Evolutionary conservation across 2,888 invertebrate species (phyloP).

Genomic region (Stenurella melanura): DNA sequence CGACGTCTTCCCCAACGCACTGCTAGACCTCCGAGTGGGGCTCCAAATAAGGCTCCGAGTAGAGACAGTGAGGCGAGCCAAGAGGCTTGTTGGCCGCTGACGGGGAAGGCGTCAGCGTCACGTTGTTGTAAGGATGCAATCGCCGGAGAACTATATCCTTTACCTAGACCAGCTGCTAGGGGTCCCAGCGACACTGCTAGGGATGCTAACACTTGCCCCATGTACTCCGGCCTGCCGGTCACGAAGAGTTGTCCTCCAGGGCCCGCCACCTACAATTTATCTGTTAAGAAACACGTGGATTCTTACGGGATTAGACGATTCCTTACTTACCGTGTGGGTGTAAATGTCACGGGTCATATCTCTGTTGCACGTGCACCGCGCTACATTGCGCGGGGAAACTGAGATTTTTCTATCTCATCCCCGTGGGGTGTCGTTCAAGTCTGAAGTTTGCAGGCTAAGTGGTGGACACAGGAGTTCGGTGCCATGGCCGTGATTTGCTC

Average conservation of each 20-base stretch:
- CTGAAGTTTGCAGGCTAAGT: constrained; percentile 37
- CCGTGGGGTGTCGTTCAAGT: constrained; percentile 26
- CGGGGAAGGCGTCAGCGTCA: constrained; percentile 79
- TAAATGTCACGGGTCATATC: constrained; percentile 69
- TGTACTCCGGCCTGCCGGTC: constrained; percentile 68
- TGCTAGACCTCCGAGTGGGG: constrained; percentile 85
- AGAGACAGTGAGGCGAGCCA: constrained; percentile 89
- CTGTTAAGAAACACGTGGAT: constrained; percentile 18
- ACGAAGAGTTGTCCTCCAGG: constrained; percentile 68
- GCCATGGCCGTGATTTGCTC: constrained; percentile 51
- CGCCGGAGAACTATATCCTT: constrained; percentile 89
- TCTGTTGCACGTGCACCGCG: constrained; percentile 51
- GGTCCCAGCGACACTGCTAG: constrained; percentile 87
- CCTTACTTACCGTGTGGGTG: constrained; percentile 67
- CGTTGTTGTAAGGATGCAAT: constrained; percentile 82
- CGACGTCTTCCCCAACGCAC: constrained; percentile 84
- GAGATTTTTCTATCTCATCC: constrained; percentile 33
- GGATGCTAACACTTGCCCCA: constrained; percentile 83
- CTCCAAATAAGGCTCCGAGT: constrained; percentile 87
- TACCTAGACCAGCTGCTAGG: constrained; percentile 86
- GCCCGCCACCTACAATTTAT: constrained; percentile 65
- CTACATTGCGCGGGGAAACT: constrained; percentile 55
- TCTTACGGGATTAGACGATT: constrained; percentile 27
- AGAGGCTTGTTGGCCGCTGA: constrained; percentile 84
- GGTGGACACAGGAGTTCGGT: constrained; percentile 38